Conservation (phyloP, 2,888 invertebrate genomes). For the Erebia palarica region DNA sequence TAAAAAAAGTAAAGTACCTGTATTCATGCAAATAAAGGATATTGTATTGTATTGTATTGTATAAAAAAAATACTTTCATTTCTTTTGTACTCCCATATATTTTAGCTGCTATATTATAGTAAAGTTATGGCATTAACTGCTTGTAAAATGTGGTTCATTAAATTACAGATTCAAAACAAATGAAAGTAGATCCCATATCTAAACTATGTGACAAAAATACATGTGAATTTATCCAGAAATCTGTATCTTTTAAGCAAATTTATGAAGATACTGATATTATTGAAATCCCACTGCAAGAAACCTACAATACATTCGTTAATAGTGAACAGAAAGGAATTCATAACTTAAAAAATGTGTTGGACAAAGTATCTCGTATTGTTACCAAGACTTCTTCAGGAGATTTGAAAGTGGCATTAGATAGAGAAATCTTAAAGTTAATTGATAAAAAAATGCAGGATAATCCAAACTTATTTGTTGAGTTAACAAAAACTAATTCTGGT, state of each 20-base stretch:
- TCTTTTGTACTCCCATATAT: constrained; percentile 69
- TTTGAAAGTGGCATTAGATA: constrained; percentile 51
- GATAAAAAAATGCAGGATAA: constrained; percentile 46
- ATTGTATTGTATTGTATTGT: too few relatives aligned
- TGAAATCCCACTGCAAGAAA: constrained; percentile 4
- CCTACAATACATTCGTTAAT: background rate
- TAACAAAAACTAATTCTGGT: constrained; percentile 47
- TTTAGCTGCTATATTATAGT: constrained; percentile 3
- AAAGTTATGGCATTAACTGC: background rate
- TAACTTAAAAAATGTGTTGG: constrained; percentile 34
- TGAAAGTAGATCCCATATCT: constrained; percentile 45
- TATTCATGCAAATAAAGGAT: too few relatives aligned
- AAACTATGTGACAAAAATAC: constrained; percentile 43
- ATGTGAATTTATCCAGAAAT: constrained; percentile 28
- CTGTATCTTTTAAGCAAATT: constrained; percentile 28
- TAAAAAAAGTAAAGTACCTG: too few relatives aligned
- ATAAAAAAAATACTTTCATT: constrained; percentile 43
- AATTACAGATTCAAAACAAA: constrained; percentile 60
- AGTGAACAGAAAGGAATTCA: constrained; percentile 32
- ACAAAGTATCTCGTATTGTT: constrained; percentile 42
- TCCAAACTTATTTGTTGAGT: constrained; percentile 42
- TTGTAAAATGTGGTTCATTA: constrained; percentile 32
- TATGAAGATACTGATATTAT: constrained; percentile 14
- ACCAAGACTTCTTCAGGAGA: constrained; percentile 48
- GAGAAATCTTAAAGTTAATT: constrained; percentile 49